Evolutionary conservation across 2,113 vertebrate species (phyloP).

Genomic region (Notothenia rossii): DNA sequence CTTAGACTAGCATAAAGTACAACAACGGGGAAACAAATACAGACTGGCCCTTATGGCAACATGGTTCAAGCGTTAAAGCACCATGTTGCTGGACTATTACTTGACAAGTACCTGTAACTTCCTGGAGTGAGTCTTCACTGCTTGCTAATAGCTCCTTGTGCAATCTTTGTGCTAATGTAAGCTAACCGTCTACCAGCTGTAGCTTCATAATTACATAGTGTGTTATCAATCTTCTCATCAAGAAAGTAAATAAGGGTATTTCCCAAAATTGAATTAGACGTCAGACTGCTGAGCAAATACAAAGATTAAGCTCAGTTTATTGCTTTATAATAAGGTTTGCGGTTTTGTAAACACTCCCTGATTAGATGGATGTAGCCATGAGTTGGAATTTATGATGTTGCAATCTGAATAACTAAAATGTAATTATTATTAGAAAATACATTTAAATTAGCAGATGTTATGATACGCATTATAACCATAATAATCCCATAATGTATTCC

Average conservation of each 20-base stretch:
- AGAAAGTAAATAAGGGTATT: background rate
- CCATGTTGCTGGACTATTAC: background rate
- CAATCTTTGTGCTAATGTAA: background rate
- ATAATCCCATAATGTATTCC: conserved; percentile 7
- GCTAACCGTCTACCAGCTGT: background rate
- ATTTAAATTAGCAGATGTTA: background rate
- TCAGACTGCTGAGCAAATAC: conserved; percentile 2
- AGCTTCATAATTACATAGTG: background rate
- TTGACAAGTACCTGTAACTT: background rate
- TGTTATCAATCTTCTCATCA: background rate
- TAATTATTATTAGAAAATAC: background rate
- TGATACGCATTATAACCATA: conserved; percentile 14
- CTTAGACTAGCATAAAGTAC: background rate
- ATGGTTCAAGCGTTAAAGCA: background rate
- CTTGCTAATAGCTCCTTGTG: background rate
- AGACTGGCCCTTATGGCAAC: background rate
- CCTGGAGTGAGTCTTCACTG: background rate
- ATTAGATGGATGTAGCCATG: conserved; percentile 3
- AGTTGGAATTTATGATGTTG: conserved; percentile 1
- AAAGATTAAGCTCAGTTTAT: background rate
- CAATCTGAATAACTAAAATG: conserved; percentile 1
- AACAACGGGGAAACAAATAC: background rate
- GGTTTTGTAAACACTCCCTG: background rate
- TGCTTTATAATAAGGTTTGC: background rate
- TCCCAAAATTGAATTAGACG: conserved; percentile 4